These are phyloP conservation scores for Pleuronectes platessa DNA, from an alignment of 2,113 vertebrate genomes.

Conservation along the genomic window DNA sequence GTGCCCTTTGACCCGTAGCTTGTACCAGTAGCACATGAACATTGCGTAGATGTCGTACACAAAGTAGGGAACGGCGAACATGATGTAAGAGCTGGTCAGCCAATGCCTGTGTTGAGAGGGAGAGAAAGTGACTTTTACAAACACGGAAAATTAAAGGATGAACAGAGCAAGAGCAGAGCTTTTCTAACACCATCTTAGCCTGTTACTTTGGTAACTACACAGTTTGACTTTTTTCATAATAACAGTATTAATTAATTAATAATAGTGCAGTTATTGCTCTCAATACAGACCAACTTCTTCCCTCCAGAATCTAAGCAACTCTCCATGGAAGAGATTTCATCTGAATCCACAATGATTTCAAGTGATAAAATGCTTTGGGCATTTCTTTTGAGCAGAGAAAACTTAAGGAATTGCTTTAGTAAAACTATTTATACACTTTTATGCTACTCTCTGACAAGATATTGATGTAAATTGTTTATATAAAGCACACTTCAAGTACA, in stretches of 20 bases:
- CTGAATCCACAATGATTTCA: too few species aligned
- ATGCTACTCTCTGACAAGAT: background rate
- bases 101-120: slow-evolving; percentile 84
- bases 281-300: too few species aligned
- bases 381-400: too few species aligned
- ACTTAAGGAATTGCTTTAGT: too few species aligned
- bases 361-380: too few species aligned
- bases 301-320: too few species aligned
- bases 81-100: slow-evolving; percentile 89
- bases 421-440: background rate
- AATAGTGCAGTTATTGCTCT: too few species aligned
- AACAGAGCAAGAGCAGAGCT: background rate
- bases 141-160: background rate
- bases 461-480: background rate
- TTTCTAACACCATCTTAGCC: too few species aligned
- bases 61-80: slow-evolving; percentile 93
- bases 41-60: slow-evolving; percentile 94
- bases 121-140: background rate
- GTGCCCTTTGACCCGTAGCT: slow-evolving; percentile 89
- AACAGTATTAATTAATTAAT: too few species aligned
- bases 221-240: too few species aligned
- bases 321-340: too few species aligned
- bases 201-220: too few species aligned
- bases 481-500: background rate
- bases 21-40: slow-evolving; percentile 95